A percentile compares a stretch with the other conserved stretches of the same genome.
Evolutionary conservation across 2,113 vertebrate species (phyloP).

Genomic region (Amia ocellicauda): DNA sequence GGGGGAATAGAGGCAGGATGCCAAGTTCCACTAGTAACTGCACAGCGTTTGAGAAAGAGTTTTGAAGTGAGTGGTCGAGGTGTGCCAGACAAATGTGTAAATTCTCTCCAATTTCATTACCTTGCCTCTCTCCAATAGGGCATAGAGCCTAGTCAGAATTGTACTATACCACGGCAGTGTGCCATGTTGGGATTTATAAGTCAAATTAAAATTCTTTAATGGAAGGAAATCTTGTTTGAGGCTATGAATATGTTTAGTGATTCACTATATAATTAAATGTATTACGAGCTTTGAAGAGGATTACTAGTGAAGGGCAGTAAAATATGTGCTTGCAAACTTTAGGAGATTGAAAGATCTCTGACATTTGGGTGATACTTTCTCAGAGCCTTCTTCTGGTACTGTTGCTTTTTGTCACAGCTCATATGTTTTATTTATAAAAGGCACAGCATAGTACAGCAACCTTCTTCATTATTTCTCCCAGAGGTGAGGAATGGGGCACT

Average conservation of each 20-base stretch:
- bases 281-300: not conserved
- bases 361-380: conserved; percentile 54
- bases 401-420: conserved; percentile 45
- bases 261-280: not conserved
- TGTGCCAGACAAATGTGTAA: conserved; percentile 30
- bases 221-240: conserved; percentile 24
- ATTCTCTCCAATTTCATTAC: conserved; percentile 38
- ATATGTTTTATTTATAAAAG: too few relatives aligned
- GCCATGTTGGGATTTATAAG: conserved; percentile 50
- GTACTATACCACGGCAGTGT: conserved; percentile 39
- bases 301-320: not conserved
- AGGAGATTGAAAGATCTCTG: conserved; percentile 42
- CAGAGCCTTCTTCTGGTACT: conserved; percentile 53
- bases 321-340: not conserved
- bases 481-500: too few relatives aligned
- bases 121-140: conserved; percentile 38
- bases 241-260: not conserved
- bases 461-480: too few relatives aligned
- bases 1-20: conserved; percentile 42
- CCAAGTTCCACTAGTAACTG: conserved; percentile 20
- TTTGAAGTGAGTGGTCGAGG: conserved; percentile 23
- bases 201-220: conserved; percentile 31
- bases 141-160: conserved; percentile 21
- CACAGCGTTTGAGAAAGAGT: conserved; percentile 10
- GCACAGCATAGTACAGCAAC: too few relatives aligned